Evolutionary conservation across 1,140 invertebrate species (phyloP).

Genomic region (Dysdera silvatica): DNA sequence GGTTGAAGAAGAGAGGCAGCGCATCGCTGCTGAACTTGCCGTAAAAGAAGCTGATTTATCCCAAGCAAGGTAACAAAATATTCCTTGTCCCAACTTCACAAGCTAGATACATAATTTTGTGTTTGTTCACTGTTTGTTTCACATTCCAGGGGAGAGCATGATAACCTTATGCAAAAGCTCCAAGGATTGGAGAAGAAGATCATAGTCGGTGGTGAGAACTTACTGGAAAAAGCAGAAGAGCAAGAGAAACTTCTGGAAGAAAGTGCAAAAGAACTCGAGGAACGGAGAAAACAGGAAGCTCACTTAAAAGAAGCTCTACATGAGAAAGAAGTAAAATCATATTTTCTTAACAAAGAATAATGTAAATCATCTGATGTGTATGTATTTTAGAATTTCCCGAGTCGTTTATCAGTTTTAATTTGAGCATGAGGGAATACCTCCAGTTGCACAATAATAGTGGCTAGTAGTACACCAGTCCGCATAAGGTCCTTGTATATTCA

Average conservation of each 20-base stretch:
- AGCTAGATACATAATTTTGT: too few species aligned
- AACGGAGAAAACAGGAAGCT: conserved; percentile 69
- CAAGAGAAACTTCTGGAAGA: conserved; percentile 85
- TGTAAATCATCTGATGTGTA: too few species aligned
- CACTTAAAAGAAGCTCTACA: conserved; percentile 69
- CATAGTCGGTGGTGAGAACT: conserved; percentile 94
- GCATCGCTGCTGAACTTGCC: conserved; percentile 49
- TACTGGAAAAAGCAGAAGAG: conserved; percentile 92
- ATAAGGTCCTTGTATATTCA: too few species aligned
- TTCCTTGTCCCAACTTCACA: too few species aligned
- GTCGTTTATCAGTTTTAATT: too few species aligned
- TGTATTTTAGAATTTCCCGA: too few species aligned
- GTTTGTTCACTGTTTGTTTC: background rate
- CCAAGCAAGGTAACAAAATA: conserved; percentile 49
- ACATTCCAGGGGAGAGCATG: conserved; percentile 50
- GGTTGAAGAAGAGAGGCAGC: conserved; percentile 60
- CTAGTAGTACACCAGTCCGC: too few species aligned
- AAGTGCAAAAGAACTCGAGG: conserved; percentile 81
- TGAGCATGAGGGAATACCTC: too few species aligned
- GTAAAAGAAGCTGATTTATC: conserved; percentile 50
- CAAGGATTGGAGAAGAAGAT: conserved; percentile 89
- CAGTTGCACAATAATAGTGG: too few species aligned
- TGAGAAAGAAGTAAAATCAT: conserved; percentile 65
- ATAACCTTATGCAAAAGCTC: conserved; percentile 69
- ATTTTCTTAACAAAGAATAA: too few species aligned